Evolutionary conservation across 2,797 vertebrate species (phyloP).

Genomic region (Hipposideros larvatus): DNA sequence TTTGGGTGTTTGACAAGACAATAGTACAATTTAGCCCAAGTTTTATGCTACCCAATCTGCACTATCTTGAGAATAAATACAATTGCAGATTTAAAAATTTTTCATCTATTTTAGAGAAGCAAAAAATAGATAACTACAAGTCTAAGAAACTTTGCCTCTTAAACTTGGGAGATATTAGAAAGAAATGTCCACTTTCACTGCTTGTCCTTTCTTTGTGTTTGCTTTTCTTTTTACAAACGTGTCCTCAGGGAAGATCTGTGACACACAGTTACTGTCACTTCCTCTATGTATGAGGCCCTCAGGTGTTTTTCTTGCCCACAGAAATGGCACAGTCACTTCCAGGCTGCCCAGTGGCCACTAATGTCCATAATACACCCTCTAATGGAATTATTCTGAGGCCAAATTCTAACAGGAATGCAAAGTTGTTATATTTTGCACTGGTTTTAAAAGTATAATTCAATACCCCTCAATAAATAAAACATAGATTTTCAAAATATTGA

Average conservation of each 20-base stretch:
- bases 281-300: neutral
- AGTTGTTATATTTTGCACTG: neutral
- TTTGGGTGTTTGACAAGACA: neutral
- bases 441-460: neutral
- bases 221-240: neutral
- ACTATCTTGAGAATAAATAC: neutral
- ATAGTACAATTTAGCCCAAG: neutral
- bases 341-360: neutral
- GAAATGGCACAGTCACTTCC: neutral
- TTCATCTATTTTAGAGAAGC: neutral
- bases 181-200: neutral
- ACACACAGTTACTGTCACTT: neutral
- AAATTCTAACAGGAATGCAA: slow-evolving; percentile 7
- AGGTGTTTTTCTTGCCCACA: neutral
- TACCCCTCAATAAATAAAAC: neutral
- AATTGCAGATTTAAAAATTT: neutral
- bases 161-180: neutral
- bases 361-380: neutral
- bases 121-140: neutral
- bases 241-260: neutral
- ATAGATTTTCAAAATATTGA: slow-evolving; percentile 3
- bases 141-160: neutral
- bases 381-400: neutral
- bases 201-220: neutral
- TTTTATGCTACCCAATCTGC: neutral